These are phyloP conservation scores for Hypsopygia costalis DNA, from an alignment of 2,888 invertebrate genomes.

Conservation along the genomic window DNA sequence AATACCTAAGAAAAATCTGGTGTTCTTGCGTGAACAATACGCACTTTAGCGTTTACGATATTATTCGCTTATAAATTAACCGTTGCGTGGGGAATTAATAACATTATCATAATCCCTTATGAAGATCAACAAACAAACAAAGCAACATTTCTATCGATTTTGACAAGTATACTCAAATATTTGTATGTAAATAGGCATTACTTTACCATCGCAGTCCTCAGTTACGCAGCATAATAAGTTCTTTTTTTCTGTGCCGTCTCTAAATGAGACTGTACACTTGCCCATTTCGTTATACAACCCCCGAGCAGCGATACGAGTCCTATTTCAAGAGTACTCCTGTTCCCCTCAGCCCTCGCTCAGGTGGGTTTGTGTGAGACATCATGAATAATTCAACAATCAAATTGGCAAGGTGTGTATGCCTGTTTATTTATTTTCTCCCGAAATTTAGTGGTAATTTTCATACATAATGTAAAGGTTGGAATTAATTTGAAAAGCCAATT, in stretches of 20 bases:
- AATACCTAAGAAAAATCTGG: too few relatives aligned
- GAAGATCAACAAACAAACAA: too few relatives aligned
- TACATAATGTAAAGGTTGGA: constrained; percentile 25
- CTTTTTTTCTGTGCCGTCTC: constrained; percentile 49
- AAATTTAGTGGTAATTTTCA: constrained; percentile 61
- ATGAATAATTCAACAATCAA: constrained; percentile 78
- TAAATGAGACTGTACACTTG: constrained; percentile 53
- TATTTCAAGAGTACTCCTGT: constrained; percentile 50
- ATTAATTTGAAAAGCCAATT: constrained; percentile 23
- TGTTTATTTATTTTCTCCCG: constrained; percentile 69
- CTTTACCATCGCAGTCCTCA: not conserved
- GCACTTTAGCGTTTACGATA: too few relatives aligned
- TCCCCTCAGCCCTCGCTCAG: constrained; percentile 36
- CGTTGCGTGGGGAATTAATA: too few relatives aligned
- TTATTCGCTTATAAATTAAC: too few relatives aligned
- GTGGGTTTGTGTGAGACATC: constrained; percentile 61
- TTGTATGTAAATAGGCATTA: too few relatives aligned
- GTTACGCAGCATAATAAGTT: not conserved
- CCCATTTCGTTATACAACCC: constrained; percentile 61
- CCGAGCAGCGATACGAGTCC: constrained; percentile 46
- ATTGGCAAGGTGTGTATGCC: constrained; percentile 70
- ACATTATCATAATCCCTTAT: too few relatives aligned
- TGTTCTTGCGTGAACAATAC: too few relatives aligned
- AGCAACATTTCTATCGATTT: too few relatives aligned
- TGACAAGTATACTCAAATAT: too few relatives aligned